Percentiles rank a stretch among this genome's conserved stretches.
These are phyloP conservation scores for Emys orbicularis DNA, from an alignment of 2,797 vertebrate genomes.

Conservation along the genomic window DNA sequence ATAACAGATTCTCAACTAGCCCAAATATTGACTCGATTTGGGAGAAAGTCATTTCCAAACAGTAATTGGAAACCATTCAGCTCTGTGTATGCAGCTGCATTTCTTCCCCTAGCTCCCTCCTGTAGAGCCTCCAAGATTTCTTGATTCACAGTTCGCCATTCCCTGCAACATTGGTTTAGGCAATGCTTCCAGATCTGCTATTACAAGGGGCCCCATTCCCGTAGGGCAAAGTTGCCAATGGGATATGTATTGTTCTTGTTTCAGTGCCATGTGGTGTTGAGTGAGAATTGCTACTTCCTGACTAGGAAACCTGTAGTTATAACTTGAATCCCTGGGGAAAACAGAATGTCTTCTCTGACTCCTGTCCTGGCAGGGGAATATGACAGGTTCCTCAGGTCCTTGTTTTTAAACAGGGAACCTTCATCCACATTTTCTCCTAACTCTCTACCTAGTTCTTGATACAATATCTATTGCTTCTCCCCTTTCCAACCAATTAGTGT, in stretches of 20 bases:
- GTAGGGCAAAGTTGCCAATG: neutral
- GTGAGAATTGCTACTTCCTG: neutral
- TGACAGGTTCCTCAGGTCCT: neutral
- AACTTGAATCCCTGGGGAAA: neutral
- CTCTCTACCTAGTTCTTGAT: neutral
- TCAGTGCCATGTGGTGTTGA: neutral
- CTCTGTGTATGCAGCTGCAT: neutral
- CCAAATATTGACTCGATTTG: neutral
- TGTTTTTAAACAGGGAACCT: neutral
- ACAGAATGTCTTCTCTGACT: neutral
- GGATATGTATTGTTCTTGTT: neutral
- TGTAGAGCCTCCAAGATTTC: conserved; percentile 5
- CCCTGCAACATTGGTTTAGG: neutral
- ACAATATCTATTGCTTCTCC: neutral
- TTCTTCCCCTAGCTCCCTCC: neutral
- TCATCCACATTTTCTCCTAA: neutral
- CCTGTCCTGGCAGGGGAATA: neutral
- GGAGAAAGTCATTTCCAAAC: neutral
- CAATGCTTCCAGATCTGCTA: neutral
- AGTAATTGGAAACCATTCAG: neutral
- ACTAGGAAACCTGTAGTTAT: neutral
- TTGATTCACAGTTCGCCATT: neutral
- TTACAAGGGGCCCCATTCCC: neutral
- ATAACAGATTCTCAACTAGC: neutral
- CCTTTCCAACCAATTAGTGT: neutral